Evolutionary conservation across 2,888 invertebrate species (phyloP).

Genomic region (Sylvicola fuscatus): DNA sequence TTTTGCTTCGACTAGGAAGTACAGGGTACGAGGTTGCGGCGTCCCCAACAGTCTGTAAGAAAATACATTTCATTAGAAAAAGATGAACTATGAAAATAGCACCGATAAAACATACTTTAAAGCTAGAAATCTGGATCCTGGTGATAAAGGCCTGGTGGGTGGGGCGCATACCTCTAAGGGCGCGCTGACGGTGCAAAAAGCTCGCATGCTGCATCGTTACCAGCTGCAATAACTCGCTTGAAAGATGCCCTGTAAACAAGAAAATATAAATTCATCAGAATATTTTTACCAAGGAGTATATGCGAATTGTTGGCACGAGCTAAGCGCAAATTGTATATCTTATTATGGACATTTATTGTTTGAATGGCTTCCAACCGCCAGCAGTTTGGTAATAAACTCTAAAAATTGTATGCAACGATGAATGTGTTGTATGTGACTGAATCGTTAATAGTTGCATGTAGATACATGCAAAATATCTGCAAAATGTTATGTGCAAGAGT

Average conservation of each 20-base stretch:
- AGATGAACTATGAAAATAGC: background rate
- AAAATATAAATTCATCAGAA: slow-evolving; percentile 3
- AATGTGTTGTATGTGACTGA: too few relatives aligned
- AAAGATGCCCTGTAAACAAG: slow-evolving; percentile 22
- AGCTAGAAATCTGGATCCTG: slow-evolving; percentile 37
- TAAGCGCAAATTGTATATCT: too few relatives aligned
- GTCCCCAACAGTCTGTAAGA: slow-evolving; percentile 22
- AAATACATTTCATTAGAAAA: background rate
- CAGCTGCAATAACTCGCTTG: slow-evolving; percentile 24
- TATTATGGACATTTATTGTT: too few relatives aligned
- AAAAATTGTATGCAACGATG: too few relatives aligned
- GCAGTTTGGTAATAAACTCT: too few relatives aligned
- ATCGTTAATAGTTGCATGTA: too few relatives aligned
- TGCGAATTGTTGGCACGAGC: too few relatives aligned
- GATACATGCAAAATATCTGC: too few relatives aligned
- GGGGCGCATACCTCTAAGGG: slow-evolving; percentile 58
- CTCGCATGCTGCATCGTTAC: slow-evolving; percentile 39
- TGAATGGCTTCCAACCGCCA: too few relatives aligned
- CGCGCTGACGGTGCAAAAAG: slow-evolving; percentile 64
- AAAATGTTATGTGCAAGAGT: too few relatives aligned
- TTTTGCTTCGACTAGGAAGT: slow-evolving; percentile 46
- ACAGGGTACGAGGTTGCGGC: slow-evolving; percentile 24
- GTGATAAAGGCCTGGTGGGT: slow-evolving; percentile 32
- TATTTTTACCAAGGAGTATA: too few relatives aligned
- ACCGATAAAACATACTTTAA: slow-evolving; percentile 21